Percentiles rank a stretch among this genome's conserved stretches.
Evolutionary conservation across 2,113 vertebrate genomes (phyloP).

Genomic region (Sceloporus tristichus): DNA sequence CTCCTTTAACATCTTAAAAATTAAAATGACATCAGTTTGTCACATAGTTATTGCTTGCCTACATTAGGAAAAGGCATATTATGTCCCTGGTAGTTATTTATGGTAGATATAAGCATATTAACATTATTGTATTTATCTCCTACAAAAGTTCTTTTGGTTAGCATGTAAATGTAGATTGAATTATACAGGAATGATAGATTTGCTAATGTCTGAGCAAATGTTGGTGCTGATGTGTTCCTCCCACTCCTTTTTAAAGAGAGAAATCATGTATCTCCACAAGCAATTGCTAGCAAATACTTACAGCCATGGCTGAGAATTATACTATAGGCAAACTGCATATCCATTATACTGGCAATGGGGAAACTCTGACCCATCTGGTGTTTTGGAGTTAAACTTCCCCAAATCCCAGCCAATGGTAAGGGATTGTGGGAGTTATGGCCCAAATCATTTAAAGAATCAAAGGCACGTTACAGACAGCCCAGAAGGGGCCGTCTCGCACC

Average conservation of each 20-base stretch:
- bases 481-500: no score
- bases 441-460: no score
- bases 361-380: not conserved
- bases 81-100: constrained; percentile 58
- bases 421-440: no score
- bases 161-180: constrained; percentile 34
- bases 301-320: not conserved
- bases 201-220: not conserved
- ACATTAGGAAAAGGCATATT: constrained; percentile 47
- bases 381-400: not conserved
- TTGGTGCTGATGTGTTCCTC: no score
- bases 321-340: constrained; percentile 13
- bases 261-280: not conserved
- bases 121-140: constrained; percentile 20
- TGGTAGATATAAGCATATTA: constrained; percentile 40
- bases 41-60: constrained; percentile 41
- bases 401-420: not conserved
- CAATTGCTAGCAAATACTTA: not conserved
- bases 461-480: no score
- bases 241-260: not conserved
- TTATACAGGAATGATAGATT: not conserved
- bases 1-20: constrained; percentile 69
- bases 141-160: constrained; percentile 42
- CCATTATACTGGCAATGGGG: no score
- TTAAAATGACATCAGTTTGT: constrained; percentile 60